Percentiles rank a stretch among this genome's conserved stretches.
These are phyloP conservation scores for Dasysyrphus tricinctus DNA, from an alignment of 2,888 invertebrate genomes.

Conservation along the genomic window DNA sequence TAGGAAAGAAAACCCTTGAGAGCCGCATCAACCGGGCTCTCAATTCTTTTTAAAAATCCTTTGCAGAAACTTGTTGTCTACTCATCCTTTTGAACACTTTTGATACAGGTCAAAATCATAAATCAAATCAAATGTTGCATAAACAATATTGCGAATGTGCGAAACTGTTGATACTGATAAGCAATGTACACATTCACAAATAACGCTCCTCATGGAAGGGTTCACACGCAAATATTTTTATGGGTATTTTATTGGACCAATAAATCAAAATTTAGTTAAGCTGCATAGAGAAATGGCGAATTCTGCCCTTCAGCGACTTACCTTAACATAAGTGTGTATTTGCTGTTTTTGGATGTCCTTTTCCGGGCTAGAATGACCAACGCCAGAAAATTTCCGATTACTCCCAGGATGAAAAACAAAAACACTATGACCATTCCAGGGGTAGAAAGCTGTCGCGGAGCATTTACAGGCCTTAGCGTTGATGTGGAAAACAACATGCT, in stretches of 20 bases:
- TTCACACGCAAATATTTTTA: not conserved
- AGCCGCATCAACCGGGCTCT: no score
- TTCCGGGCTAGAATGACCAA: conserved; percentile 89
- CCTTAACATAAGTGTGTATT: conserved; percentile 89
- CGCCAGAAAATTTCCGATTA: conserved; percentile 90
- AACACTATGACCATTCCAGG: conserved; percentile 43
- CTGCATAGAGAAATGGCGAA: not conserved
- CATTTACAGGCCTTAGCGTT: not conserved
- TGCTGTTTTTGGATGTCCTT: conserved; percentile 89
- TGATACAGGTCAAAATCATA: not conserved
- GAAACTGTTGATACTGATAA: conserved; percentile 4
- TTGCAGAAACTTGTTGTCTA: not conserved
- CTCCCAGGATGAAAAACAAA: conserved; percentile 85
- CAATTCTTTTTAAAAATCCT: no score
- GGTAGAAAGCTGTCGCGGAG: conserved; percentile 14
- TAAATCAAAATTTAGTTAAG: conserved; percentile 12
- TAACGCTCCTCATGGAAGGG: not conserved
- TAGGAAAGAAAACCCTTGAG: no score
- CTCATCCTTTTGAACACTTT: not conserved
- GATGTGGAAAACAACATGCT: conserved; percentile 25
- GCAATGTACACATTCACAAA: not conserved
- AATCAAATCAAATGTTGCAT: not conserved
- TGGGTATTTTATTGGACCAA: not conserved
- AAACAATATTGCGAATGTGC: not conserved
- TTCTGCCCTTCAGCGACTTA: conserved; percentile 71